Base-by-base conservation (phyloP, 2,888 invertebrate species). In the Acrobasis suavella region DNA sequence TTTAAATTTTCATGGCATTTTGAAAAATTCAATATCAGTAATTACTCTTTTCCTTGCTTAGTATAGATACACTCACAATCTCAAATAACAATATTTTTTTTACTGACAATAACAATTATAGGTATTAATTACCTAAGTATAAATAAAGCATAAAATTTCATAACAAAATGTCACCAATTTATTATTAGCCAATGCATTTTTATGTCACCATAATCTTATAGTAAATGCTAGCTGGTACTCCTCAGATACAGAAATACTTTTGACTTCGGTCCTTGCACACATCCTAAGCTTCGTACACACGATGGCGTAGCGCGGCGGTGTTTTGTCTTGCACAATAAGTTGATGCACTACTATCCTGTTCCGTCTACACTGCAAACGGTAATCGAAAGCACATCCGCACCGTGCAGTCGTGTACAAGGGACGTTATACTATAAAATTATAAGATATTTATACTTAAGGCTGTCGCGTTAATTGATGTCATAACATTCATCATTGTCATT, bases 201-300 rank as follows among this genome's bases (percentile, higher is more conserved):
- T 37, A 15, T 14, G 16, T 56, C 12, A 56, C 42, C 42, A 56
- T 62, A 50, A 39, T 46, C 52, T 39, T 60, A 60, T 15, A 60
- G 60, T 52, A 52, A 60, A 60, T 60, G 52, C 52, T 60, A 52
- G 60, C 52, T 51, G 51, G 52, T 39, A 60, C 60, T 52, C 51
- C 14, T 51, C 52, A 60, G 37, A 58, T 62, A 39, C 14, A 22
- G 56, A 42, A 56, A 42, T 46, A 56, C 42, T 10, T n/a, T 39
- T 55, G 55, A 55, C 38, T 55, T 55, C 22, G 17, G 22, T 56
- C 17, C 9, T 42, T 17, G 56, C 42, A 22, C 17, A 16, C 14
- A 56, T 39, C 15, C 17, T 56, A 46, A 6, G n/a, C 46, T 46
- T 46, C n/a, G n/a, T 14, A 14, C 46, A 46, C 46, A 46, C 46